Evolutionary conservation across 1,140 invertebrate genomes (phyloP).

Genomic region (Centruroides sculpturatus): DNA sequence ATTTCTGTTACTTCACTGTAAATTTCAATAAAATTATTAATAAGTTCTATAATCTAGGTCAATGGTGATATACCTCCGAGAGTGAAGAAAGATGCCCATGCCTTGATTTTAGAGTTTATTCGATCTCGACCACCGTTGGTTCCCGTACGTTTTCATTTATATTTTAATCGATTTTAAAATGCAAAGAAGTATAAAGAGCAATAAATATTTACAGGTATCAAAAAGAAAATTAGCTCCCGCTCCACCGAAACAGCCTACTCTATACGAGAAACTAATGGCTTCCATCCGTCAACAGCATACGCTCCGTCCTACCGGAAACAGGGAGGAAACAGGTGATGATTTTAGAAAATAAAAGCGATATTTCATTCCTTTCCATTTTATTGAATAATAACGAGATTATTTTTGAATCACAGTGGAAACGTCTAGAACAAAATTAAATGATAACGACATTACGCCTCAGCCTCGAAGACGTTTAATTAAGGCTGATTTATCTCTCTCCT

Average conservation of each 20-base stretch:
- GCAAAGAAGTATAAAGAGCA: not conserved
- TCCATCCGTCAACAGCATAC: conserved; percentile 63
- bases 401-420: conserved; percentile 25
- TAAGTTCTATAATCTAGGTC: conserved; percentile 30
- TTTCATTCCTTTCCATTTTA: not conserved
- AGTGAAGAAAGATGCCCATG: conserved; percentile 85
- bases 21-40: not conserved
- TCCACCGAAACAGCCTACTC: conserved; percentile 48
- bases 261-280: conserved; percentile 70
- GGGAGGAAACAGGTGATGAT: too few species aligned
- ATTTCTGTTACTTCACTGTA: not conserved
- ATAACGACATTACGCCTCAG: conserved; percentile 24
- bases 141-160: conserved; percentile 47
- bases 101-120: conserved; percentile 90
- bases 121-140: conserved; percentile 80
- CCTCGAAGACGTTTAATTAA: conserved; percentile 34
- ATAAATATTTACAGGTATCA: conserved; percentile 45
- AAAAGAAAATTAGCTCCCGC: conserved; percentile 63
- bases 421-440: conserved; percentile 23
- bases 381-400: not conserved
- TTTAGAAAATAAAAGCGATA: conserved; percentile 5
- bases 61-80: conserved; percentile 64
- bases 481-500: conserved; percentile 28
- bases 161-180: not conserved
- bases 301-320: conserved; percentile 15